phyloP scores from a whole-genome alignment of 1,140 invertebrate genomes.

The Bicyclus anynana region DNA sequence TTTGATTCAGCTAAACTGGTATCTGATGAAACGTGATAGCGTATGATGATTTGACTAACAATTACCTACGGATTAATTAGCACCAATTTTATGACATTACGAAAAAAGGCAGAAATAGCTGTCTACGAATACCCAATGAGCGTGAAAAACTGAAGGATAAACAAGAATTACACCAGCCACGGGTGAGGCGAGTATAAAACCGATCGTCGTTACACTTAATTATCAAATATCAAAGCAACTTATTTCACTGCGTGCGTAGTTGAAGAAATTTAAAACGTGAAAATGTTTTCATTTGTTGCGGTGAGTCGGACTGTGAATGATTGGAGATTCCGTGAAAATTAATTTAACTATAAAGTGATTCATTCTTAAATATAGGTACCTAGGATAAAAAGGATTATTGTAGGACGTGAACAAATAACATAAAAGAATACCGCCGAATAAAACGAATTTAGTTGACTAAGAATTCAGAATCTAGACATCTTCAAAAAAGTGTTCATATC shows the following conservation, averaged over 20 bases:
- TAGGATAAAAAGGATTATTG: too few relatives aligned
- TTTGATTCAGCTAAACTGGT: conserved; percentile 7
- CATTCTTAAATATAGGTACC: too few relatives aligned
- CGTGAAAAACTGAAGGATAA: conserved; percentile 60
- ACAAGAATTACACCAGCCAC: conserved; percentile 45
- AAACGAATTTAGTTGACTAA: too few relatives aligned
- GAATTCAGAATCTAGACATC: too few relatives aligned
- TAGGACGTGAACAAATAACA: too few relatives aligned
- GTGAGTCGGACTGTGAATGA: conserved; percentile 35
- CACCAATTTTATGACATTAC: conserved; percentile 47
- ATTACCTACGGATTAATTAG: conserved; percentile 21
- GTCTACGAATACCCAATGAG: conserved; percentile 62
- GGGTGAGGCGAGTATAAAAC: conserved; percentile 42
- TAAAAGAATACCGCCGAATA: too few relatives aligned
- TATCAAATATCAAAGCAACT: conserved; percentile 25
- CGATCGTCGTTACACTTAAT: conserved; percentile 15
- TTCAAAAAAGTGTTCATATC: too few relatives aligned
- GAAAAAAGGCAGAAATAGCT: conserved; percentile 42
- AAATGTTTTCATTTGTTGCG: conserved; percentile 55
- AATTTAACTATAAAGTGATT: neutral
- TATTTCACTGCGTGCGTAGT: conserved; percentile 18
- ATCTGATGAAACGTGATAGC: conserved; percentile 4
- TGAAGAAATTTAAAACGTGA: conserved; percentile 24
- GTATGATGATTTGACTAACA: conserved; percentile 6
- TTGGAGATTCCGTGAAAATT: neutral